Evolutionary conservation across 2,888 invertebrate species (phyloP).

Genomic region (Harmothoe impar): DNA sequence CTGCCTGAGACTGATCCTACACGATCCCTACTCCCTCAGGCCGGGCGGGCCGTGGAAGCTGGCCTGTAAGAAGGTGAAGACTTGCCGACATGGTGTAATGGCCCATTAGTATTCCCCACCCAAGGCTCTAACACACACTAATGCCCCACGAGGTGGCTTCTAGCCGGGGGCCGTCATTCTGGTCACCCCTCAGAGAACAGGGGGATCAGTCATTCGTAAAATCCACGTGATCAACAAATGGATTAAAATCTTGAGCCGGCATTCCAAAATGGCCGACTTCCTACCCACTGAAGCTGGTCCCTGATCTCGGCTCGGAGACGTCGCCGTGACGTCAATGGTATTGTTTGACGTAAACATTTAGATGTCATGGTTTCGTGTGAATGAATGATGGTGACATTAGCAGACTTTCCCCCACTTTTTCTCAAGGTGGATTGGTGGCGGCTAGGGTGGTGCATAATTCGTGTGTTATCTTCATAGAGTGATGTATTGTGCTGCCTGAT

Average conservation of each 20-base stretch:
- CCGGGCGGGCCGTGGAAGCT: neutral
- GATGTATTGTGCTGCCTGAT: constrained; percentile 5
- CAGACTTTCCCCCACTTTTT: neutral
- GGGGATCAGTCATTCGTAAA: constrained; percentile 40
- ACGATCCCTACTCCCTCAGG: neutral
- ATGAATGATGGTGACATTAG: constrained; percentile 17
- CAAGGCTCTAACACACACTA: neutral
- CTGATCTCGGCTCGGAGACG: neutral
- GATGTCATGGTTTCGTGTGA: neutral
- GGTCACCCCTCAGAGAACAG: constrained; percentile 23
- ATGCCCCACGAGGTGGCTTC: neutral
- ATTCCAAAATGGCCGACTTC: neutral
- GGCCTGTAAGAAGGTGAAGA: constrained; percentile 24
- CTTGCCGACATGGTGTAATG: neutral
- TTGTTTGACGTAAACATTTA: neutral
- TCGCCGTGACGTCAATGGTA: neutral
- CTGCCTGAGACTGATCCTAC: neutral
- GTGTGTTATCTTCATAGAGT: constrained; percentile 1
- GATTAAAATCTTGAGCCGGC: constrained; percentile 50
- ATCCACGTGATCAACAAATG: constrained; percentile 59
- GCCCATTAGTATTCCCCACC: constrained; percentile 21
- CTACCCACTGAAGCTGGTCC: neutral
- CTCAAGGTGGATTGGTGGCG: neutral
- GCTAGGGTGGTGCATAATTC: neutral
- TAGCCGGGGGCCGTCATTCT: neutral